Percentiles rank a stretch among this genome's conserved stretches.
phyloP scores from a whole-genome alignment of 2,797 vertebrate species.

The Serranus cabrilla region DNA sequence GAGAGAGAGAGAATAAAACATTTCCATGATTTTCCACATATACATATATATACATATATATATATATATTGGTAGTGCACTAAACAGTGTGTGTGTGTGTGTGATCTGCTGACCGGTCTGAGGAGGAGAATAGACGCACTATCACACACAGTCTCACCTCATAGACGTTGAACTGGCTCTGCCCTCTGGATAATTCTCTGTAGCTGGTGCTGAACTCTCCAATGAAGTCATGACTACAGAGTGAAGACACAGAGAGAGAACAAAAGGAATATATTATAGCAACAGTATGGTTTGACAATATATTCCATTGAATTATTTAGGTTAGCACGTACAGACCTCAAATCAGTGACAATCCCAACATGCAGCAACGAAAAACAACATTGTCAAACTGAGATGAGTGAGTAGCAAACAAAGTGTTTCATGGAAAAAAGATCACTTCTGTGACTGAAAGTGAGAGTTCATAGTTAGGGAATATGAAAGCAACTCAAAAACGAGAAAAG shows the following conservation, averaged over 20 bases:
- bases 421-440: no score
- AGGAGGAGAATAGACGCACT: background rate
- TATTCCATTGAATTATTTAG: background rate
- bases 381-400: no score
- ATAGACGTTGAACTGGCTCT: constrained; percentile 98
- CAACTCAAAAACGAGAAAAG: background rate
- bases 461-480: background rate
- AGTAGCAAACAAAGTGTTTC: no score
- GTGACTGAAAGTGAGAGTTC: background rate
- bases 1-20: no score
- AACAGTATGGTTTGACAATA: background rate
- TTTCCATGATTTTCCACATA: no score
- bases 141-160: constrained; percentile 85
- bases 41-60: no score
- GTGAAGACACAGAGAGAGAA: background rate
- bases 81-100: constrained; percentile 6
- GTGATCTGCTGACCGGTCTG: background rate
- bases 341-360: background rate
- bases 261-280: background rate
- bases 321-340: background rate
- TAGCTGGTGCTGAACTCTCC: constrained; percentile 99
- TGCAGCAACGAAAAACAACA: no score
- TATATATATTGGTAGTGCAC: no score
- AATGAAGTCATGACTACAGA: constrained; percentile 94
- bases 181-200: constrained; percentile 95